Conservation (phyloP, 2,888 invertebrate genomes). For the Sylvicola cinctus region DNA sequence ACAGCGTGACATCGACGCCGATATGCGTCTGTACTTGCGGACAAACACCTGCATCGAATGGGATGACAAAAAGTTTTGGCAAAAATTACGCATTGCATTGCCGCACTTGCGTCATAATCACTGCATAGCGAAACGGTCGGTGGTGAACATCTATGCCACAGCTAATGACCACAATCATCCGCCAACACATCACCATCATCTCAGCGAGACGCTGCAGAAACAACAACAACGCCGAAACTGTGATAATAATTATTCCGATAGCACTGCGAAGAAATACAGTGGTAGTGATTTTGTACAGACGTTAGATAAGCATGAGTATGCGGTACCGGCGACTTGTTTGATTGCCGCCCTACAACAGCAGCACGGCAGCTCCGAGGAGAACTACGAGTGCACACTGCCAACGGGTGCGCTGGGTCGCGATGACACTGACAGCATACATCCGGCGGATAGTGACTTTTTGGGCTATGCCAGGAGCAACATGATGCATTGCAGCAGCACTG, state of each 20-base stretch:
- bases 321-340: slow-evolving; percentile 19
- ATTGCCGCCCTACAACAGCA: slow-evolving; percentile 6
- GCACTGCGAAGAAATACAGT: too few species aligned
- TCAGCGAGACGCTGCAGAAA: slow-evolving; percentile 1
- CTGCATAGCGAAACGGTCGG: slow-evolving; percentile 21
- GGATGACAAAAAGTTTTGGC: slow-evolving; percentile 94
- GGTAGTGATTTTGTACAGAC: slow-evolving; percentile 6
- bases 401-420: not conserved
- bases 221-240: slow-evolving; percentile 1
- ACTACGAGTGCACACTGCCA: not conserved
- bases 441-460: too few species aligned
- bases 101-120: slow-evolving; percentile 44
- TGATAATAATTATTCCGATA: slow-evolving; percentile 5
- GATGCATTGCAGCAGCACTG: not conserved
- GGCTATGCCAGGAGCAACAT: not conserved
- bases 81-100: slow-evolving; percentile 79
- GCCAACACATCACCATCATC: slow-evolving; percentile 1
- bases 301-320: slow-evolving; percentile 15
- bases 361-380: too few species aligned
- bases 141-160: slow-evolving; percentile 52
- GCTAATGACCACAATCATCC: slow-evolving; percentile 19
- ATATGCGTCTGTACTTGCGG: slow-evolving; percentile 72
- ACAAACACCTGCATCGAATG: slow-evolving; percentile 82
- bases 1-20: slow-evolving; percentile 73
- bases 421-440: too few species aligned